These are phyloP conservation scores for Penaeus indicus DNA, from an alignment of 1,140 invertebrate genomes.

Conservation along the genomic window DNA sequence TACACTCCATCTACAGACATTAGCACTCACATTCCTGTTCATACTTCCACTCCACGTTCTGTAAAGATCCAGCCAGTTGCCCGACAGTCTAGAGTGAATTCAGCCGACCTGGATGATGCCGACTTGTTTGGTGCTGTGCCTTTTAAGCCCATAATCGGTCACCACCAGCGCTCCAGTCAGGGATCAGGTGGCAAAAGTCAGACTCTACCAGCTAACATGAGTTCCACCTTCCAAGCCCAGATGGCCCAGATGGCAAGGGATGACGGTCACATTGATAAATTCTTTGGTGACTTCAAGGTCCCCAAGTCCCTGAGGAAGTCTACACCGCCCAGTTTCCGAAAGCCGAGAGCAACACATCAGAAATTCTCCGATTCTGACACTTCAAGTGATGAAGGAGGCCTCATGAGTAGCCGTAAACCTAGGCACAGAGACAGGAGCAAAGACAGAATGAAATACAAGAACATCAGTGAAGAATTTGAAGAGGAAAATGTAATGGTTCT, in stretches of 20 bases:
- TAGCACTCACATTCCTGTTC: conserved; percentile 44
- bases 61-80: conserved; percentile 36
- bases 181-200: conserved; percentile 45
- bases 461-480: conserved; percentile 66
- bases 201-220: conserved; percentile 63
- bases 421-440: conserved; percentile 63
- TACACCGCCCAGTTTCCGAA: conserved; percentile 65
- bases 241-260: conserved; percentile 60
- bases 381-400: conserved; percentile 52
- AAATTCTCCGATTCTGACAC: conserved; percentile 63
- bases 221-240: conserved; percentile 58
- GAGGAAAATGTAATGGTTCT: conserved; percentile 65
- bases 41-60: conserved; percentile 61
- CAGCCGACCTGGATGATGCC: conserved; percentile 61
- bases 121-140: conserved; percentile 78
- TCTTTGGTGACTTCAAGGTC: conserved; percentile 65
- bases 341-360: conserved; percentile 62
- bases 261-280: conserved; percentile 68
- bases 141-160: conserved; percentile 72
- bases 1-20: conserved; percentile 50
- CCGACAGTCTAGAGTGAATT: conserved; percentile 33
- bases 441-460: conserved; percentile 65
- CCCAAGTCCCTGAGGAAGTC: conserved; percentile 68
- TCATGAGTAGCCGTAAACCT: conserved; percentile 47
- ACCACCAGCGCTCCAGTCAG: conserved; percentile 65